phyloP scores from a whole-genome alignment of 2,113 vertebrate genomes.

The Malurus cyaneus region DNA sequence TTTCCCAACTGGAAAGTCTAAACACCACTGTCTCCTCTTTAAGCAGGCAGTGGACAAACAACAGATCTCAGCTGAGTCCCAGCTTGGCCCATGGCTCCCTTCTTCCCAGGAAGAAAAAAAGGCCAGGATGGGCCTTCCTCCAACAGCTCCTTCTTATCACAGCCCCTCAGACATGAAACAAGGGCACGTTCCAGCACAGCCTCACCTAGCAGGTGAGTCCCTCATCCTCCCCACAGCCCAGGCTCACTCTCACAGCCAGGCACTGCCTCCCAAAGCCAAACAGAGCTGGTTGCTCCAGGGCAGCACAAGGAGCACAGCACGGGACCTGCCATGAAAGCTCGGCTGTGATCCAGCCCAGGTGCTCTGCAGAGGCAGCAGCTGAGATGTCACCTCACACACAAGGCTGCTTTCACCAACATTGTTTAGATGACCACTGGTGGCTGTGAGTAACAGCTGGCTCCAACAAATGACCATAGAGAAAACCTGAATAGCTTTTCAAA shows the following conservation, averaged over 20 bases:
- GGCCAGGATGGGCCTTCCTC: neutral
- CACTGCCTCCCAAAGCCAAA: neutral
- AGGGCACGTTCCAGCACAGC: neutral
- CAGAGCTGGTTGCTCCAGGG: neutral
- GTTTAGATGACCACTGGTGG: too few species aligned
- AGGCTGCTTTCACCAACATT: neutral
- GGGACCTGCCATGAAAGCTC: neutral
- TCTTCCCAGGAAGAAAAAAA: neutral
- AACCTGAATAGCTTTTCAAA: neutral
- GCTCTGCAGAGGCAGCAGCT: neutral
- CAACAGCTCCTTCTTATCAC: neutral
- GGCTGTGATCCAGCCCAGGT: neutral
- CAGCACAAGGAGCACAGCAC: neutral
- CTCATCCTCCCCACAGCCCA: neutral
- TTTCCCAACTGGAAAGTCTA: conserved; percentile 3
- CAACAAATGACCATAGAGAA: neutral
- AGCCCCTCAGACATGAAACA: neutral
- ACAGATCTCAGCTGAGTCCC: neutral
- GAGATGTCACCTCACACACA: neutral
- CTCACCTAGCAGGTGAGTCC: neutral
- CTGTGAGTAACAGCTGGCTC: neutral
- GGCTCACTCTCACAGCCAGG: neutral
- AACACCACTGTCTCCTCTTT: neutral
- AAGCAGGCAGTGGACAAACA: neutral
- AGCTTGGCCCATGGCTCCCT: neutral